phyloP scores from a whole-genome alignment of 1,140 invertebrate species.

The Ooceraea biroi region DNA sequence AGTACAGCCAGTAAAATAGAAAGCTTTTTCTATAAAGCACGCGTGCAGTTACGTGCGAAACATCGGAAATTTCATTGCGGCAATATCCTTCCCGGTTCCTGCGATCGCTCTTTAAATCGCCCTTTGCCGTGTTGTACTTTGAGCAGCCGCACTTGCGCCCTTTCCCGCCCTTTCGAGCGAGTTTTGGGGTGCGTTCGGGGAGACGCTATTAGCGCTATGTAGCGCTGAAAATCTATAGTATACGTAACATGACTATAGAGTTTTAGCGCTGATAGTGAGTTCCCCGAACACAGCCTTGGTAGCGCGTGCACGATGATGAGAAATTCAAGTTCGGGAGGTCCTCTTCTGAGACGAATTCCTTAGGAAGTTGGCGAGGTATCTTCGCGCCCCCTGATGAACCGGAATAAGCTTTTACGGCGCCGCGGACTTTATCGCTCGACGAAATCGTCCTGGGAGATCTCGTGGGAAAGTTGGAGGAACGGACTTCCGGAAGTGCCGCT shows the following conservation, averaged over 20 bases:
- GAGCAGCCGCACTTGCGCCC: slow-evolving; percentile 3
- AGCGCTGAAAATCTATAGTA: too few species aligned
- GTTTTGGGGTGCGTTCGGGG: too few species aligned
- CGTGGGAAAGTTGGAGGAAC: slow-evolving; percentile 12
- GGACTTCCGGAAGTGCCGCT: slow-evolving; percentile 26
- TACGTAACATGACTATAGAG: too few species aligned
- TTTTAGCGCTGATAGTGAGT: too few species aligned
- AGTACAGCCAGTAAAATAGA: slow-evolving; percentile 61
- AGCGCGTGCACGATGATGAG: slow-evolving; percentile 2
- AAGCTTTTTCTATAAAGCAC: slow-evolving; percentile 73
- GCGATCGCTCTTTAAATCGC: slow-evolving; percentile 33
- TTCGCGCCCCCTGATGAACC: slow-evolving; percentile 47
- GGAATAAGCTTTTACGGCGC: slow-evolving; percentile 47
- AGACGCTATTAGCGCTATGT: too few species aligned
- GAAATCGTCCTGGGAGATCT: slow-evolving; percentile 48
- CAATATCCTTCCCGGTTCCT: slow-evolving; percentile 35
- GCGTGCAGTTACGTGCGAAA: slow-evolving; percentile 57
- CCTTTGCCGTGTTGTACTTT: slow-evolving; percentile 32
- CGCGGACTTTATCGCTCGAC: slow-evolving; percentile 46
- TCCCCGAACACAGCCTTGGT: too few species aligned
- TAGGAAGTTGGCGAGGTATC: slow-evolving; percentile 28
- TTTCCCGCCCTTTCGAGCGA: neutral
- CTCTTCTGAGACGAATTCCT: slow-evolving; percentile 27
- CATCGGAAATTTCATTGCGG: slow-evolving; percentile 53
- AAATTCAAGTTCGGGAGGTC: slow-evolving; percentile 34